Conservation (phyloP, 2,113 vertebrate genomes). For the Coracopsis vasa region DNA sequence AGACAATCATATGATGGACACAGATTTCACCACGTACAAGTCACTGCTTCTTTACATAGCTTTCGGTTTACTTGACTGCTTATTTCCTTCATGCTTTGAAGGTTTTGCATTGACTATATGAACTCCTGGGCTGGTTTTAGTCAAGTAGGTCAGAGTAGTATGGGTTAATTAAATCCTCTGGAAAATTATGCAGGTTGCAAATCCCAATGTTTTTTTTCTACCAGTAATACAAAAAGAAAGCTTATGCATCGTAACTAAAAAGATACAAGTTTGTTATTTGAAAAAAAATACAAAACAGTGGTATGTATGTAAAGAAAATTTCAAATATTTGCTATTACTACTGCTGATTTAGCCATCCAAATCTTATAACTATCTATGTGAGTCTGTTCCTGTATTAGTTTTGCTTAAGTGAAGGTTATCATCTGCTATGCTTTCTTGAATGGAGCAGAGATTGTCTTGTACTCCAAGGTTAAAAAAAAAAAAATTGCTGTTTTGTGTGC, state of each 20-base stretch:
- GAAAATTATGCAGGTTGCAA: background rate
- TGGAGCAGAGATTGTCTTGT: background rate
- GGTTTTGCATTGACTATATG: background rate
- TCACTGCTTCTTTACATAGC: background rate
- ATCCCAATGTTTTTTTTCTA: background rate
- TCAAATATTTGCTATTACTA: background rate
- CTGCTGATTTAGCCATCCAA: background rate
- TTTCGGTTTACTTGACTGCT: background rate
- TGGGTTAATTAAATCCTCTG: background rate
- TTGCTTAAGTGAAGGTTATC: background rate
- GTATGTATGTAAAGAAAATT: background rate
- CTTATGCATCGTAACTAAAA: background rate
- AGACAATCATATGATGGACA: background rate
- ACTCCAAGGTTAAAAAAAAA: fast-evolving
- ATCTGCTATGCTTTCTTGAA: background rate
- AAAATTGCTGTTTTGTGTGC: background rate
- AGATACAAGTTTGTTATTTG: background rate
- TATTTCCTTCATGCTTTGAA: background rate
- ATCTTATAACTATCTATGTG: background rate
- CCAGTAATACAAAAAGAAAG: background rate
- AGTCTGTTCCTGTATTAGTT: background rate
- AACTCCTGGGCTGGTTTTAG: background rate
- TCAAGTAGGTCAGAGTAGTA: background rate
- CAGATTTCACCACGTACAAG: background rate
- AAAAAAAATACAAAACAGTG: background rate